Evolutionary conservation across 1,140 invertebrate species (phyloP).

Genomic region (Aethina tumida): DNA sequence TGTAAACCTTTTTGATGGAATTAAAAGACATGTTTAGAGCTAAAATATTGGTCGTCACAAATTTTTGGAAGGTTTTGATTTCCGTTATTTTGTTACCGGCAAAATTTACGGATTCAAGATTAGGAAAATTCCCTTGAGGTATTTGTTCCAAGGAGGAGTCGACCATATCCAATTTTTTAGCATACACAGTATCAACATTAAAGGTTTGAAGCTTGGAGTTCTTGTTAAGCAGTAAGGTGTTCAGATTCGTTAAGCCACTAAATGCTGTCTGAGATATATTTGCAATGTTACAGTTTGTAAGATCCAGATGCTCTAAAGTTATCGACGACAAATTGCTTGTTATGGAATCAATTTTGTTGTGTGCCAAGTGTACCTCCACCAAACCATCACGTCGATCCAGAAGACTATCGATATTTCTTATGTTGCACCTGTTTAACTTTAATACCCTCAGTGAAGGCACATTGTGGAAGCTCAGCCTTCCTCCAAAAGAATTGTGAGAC

Average conservation of each 20-base stretch:
- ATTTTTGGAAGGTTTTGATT: constrained; percentile 31
- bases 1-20: constrained; percentile 5
- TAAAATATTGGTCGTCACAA: background rate
- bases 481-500: constrained; percentile 39
- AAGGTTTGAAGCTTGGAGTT: constrained; percentile 43
- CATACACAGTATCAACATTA: constrained; percentile 39
- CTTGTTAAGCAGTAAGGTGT: constrained; percentile 41
- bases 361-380: constrained; percentile 40
- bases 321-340: constrained; percentile 38
- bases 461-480: constrained; percentile 12
- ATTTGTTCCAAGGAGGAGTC: constrained; percentile 52
- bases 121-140: constrained; percentile 46
- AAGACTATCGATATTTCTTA: constrained; percentile 38
- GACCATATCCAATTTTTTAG: constrained; percentile 50
- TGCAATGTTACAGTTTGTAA: constrained; percentile 44
- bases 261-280: constrained; percentile 39
- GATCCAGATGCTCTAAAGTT: constrained; percentile 42
- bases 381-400: constrained; percentile 42
- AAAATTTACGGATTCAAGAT: constrained; percentile 51
- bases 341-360: constrained; percentile 41
- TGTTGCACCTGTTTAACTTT: constrained; percentile 38
- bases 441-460: constrained; percentile 18
- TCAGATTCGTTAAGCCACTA: constrained; percentile 38
- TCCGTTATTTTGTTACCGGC: constrained; percentile 49
- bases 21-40: constrained; percentile 6